Conservation (phyloP, 1,140 invertebrate genomes). For the Ridgeia piscesae region DNA sequence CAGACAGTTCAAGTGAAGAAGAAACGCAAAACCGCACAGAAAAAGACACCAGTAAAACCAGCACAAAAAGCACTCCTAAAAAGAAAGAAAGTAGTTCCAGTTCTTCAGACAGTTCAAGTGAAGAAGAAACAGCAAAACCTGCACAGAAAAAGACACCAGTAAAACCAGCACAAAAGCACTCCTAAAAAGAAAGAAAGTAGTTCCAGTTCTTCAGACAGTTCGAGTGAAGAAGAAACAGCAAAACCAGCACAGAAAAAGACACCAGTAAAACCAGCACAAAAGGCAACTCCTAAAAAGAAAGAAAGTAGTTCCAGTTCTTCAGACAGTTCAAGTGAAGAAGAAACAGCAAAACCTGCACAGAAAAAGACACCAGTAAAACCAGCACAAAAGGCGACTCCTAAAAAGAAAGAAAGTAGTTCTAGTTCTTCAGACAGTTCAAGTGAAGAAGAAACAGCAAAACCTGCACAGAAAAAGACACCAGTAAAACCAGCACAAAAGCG, state of each 20-base stretch:
- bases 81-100: constrained; percentile 1
- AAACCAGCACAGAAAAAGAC: not conserved
- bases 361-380: not conserved
- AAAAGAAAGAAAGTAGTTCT: not conserved
- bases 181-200: not conserved
- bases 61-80: constrained; percentile 15
- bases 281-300: not conserved
- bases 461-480: not conserved
- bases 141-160: not conserved
- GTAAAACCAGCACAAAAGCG: not conserved
- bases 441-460: not conserved
- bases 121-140: not conserved
- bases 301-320: not conserved
- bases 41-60: constrained; percentile 10
- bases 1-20: not conserved
- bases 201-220: not conserved
- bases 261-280: not conserved
- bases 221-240: not conserved
- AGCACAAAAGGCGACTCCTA: not conserved
- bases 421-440: not conserved
- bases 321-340: not conserved
- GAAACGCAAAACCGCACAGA: not conserved
- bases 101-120: not conserved
- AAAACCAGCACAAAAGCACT: not conserved
- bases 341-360: not conserved